Base-by-base conservation (phyloP, 2,797 vertebrate genomes). In the Enteromius radiatus region DNA sequence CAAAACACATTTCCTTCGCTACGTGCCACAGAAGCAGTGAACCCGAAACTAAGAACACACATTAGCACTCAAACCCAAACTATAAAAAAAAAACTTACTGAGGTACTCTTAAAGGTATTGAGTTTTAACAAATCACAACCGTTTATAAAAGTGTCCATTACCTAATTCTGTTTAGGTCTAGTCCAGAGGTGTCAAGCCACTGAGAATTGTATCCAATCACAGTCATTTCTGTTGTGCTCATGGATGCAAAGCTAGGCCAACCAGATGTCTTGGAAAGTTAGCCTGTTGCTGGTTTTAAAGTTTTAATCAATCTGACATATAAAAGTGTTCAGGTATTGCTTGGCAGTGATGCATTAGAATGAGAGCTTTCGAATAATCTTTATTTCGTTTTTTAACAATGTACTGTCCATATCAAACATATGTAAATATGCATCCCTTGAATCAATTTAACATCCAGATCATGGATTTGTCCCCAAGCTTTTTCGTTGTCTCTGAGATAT, bases 21-120 rank as follows among this genome's bases (percentile, higher is more conserved):
- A 19, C 5, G 1, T 26, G 19, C 59, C n/a, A 52, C 45, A 52
- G 80, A 75, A 76, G 59, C 61, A 56, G 73, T 23, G 31, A 65
- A 76, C 56, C 8, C 47, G 64, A 83, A 77, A 76, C 81, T 83
- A 83, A 70, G 28, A 68, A 82, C 38, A 82, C 81, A 76, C 71
- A 82, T 76, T 82, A 67, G 71, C 73, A 47, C 47, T 56, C 33
- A 65, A 73, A 75, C 56, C 8, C 8, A 75, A 82, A 82, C 43
- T 75, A 65, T 52, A 74, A 82, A 52, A 33, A 74, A 82, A 52
- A 33, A 67, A 67, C 33, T 15, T 28, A 54, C 36, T 54, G 63
- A 75, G 11, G 41, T 49, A 31, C 41, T 63, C 70, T 61, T 41
- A 33, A 80, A 45, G 78, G 78, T 63, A 31, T 26, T 56, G 26